Evolutionary conservation across 2,113 vertebrate species (phyloP), one percentile per base, ranked within the genome.

Genomic region (Connochaetes taurinus): DNA sequence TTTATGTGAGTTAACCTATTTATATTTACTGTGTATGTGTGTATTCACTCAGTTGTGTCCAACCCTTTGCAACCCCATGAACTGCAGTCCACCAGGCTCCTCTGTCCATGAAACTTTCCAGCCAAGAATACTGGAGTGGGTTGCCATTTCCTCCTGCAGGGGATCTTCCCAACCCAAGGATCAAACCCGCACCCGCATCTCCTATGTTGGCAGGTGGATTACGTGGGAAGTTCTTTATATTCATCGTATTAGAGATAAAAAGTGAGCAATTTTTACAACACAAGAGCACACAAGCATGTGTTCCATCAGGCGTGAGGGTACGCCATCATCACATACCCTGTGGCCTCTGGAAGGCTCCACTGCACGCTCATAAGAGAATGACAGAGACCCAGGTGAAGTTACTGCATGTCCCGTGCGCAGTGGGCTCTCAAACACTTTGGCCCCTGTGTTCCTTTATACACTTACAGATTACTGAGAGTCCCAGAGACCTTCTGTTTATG

Each of bases 291-390:
- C 88, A 50, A 81, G 76, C 21, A 27, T 25, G 25, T 25, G 14
- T 47, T 33, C 67, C 45, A 31, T 19, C 87, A 15, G 57, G 76
- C 7, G 0, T 31, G 31, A 36, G 83, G 29, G n/a, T 14, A 27
- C 21, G 40, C n/a, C 6, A 14, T 23, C 11, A 7, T 4, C 36
- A 89, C 33, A 25, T 4, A 4, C 10, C 7, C 14, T 27, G 2
- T 0, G 15, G 47, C 14, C n/a, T 25, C 84, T 15, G 13, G 58
- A 74, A 84, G 80, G 31, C 27, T 1, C 36, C 58, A 27, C 33
- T 1, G 23, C 10, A 31, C 2, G 0, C 14, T 31, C 3, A 0
- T 12, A 31, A 25, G 25, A 31, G 12, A 40, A 31, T 2, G 40
- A 36, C n/a, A 91, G 43, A 86, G 25, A 31, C n/a, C 31, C 17